Conservation (phyloP, 2,888 invertebrate genomes). For the Lepidocyrtinus sp. region DNA sequence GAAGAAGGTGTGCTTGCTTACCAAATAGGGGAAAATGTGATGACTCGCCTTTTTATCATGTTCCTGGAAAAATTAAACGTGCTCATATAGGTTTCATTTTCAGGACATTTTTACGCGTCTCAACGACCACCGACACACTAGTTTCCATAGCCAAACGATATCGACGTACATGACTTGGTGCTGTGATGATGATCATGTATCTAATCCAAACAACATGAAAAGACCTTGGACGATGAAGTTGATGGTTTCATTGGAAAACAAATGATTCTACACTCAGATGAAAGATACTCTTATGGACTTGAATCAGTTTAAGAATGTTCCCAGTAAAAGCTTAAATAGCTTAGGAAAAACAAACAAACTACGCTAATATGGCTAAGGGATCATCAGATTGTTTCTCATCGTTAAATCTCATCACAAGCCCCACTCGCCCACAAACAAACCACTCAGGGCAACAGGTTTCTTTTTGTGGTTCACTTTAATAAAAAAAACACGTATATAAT, state of each 20-base stretch:
- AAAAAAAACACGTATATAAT: neutral
- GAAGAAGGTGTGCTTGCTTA: constrained; percentile 27
- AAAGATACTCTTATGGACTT: constrained; percentile 31
- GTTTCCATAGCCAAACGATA: no score
- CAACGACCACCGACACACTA: constrained; percentile 40
- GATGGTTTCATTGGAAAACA: constrained; percentile 35
- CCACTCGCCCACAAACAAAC: constrained; percentile 44
- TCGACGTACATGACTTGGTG: no score
- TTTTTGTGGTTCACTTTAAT: no score
- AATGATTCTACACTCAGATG: constrained; percentile 21
- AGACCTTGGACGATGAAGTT: neutral
- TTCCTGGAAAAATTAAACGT: neutral
- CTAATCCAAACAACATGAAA: neutral
- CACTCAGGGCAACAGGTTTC: no score
- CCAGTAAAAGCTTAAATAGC: constrained; percentile 23
- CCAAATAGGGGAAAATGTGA: constrained; percentile 26
- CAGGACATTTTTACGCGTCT: constrained; percentile 19
- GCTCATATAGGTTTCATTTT: neutral
- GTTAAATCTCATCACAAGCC: constrained; percentile 33
- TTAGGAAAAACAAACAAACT: constrained; percentile 19
- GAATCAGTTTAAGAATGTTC: neutral
- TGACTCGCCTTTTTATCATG: neutral
- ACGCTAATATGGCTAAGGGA: constrained; percentile 23
- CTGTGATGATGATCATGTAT: no score
- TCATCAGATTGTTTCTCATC: constrained; percentile 41